These are phyloP conservation scores for Diabrotica virgifera DNA, from an alignment of 1,140 invertebrate species.

Conservation along the genomic window DNA sequence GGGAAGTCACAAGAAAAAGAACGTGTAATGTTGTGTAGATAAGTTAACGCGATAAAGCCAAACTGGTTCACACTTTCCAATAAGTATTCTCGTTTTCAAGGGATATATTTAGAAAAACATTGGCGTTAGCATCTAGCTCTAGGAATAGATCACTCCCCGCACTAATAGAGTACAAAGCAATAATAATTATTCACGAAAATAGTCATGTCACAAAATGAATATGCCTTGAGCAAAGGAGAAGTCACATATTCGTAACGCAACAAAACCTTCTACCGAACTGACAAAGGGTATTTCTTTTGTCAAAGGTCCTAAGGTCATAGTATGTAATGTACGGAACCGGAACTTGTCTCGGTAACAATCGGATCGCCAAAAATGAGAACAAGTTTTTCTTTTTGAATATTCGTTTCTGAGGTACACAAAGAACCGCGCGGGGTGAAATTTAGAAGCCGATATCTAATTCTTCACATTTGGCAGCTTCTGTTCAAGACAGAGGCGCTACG, in stretches of 20 bases:
- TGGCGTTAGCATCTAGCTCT: too few species aligned
- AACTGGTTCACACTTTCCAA: too few species aligned
- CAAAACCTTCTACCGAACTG: not conserved
- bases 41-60: too few species aligned
- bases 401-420: slow-evolving; percentile 18
- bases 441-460: slow-evolving; percentile 22
- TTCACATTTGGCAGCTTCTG: slow-evolving; percentile 15
- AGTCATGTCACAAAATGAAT: too few species aligned
- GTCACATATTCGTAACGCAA: not conserved
- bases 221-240: not conserved
- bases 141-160: too few species aligned
- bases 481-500: slow-evolving; percentile 8
- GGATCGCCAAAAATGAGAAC: slow-evolving; percentile 33
- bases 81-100: too few species aligned
- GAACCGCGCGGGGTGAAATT: slow-evolving; percentile 7
- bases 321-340: slow-evolving; percentile 27
- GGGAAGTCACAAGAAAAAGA: too few species aligned
- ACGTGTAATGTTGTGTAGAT: too few species aligned
- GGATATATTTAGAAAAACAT: too few species aligned
- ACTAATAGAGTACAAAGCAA: too few species aligned
- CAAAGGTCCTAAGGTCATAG: not conserved
- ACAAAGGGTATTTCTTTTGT: slow-evolving; percentile 1
- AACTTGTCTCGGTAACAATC: slow-evolving; percentile 26
- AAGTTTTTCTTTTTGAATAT: slow-evolving; percentile 31
- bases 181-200: too few species aligned